A percentile compares a stretch with the other conserved stretches of the same genome.
Conservation (phyloP, 1,140 invertebrate genomes). For the Leptinotarsa defecta region DNA sequence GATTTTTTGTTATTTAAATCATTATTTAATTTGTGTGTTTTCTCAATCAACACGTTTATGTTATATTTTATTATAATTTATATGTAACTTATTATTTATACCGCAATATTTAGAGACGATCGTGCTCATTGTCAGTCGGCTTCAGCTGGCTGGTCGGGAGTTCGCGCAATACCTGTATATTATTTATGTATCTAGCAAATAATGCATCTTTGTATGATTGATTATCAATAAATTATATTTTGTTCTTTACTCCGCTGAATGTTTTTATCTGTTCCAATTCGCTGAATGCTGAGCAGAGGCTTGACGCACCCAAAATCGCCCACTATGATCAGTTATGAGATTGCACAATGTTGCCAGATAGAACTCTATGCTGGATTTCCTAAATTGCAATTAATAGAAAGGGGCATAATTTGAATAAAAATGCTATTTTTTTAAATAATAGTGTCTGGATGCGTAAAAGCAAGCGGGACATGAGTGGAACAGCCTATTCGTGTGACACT, state of each 20-base stretch:
- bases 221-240: conserved; percentile 58
- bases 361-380: not conserved
- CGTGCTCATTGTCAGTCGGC: conserved; percentile 44
- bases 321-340: conserved; percentile 6
- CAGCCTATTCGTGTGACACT: no score
- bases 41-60: conserved; percentile 55
- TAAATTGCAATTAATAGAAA: not conserved
- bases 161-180: conserved; percentile 52
- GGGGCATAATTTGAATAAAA: no score
- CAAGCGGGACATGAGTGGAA: no score
- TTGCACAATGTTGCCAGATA: not conserved
- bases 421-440: no score
- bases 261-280: conserved; percentile 21
- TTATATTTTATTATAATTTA: conserved; percentile 59
- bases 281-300: conserved; percentile 12
- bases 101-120: conserved; percentile 50
- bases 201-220: conserved; percentile 53
- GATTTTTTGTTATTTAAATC: conserved; percentile 56
- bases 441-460: no score
- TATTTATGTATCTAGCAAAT: conserved; percentile 54
- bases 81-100: conserved; percentile 59
- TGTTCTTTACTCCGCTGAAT: conserved; percentile 44
- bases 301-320: conserved; percentile 16
- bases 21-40: conserved; percentile 58
- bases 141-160: conserved; percentile 35